Base-by-base conservation (phyloP, 30 jellyfish, hydroid and myxozoan species). In the Chrysaora quinquecirrha region DNA sequence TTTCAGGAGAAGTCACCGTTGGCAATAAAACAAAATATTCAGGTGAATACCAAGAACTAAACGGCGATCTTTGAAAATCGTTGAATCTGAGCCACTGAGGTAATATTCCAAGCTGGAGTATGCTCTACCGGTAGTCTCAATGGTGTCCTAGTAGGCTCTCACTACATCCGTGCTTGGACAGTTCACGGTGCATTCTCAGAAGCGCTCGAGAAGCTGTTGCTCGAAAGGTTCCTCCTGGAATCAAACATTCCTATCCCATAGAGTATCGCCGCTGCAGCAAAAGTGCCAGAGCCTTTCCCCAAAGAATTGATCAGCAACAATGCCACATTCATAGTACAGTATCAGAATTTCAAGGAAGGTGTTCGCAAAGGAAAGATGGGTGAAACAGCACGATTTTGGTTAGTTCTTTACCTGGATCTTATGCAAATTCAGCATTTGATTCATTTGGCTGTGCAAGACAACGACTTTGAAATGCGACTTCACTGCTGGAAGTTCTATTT, bases 91-190 rank as follows among this genome's bases (percentile, higher is more conserved):
- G n/a, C n/a, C n/a, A n/a, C n/a, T n/a, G n/a, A 70, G 3, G 54
- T 46, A 4, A 70, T 70, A 1, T 70, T 23, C 30, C 82, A 70
- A 34, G 82, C 76, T 3, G 29, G 29, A 3, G 82, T 70, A 9
- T 70, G 82, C 75, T 70, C 54, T 2, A 2, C 67, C 3, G 82
- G 64, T 9, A 70, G 66, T 46, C 66, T 70, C 11, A 70, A 70
- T 70, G 82, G 76, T 14, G 64, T 35, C 20, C 22, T 70, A 11
- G 14, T 9, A 3, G 82, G 64, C 2, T 27, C 9, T 30, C 64
- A 70, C 32, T 70, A 30, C 73, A 70, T 27, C 54, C 75, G 82
- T 70, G 64, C 67, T 11, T 70, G 82, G 82, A 32, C 82, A 35
- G 82, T 70, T 3, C 64, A 70, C 32, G 12, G 24, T 27, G 82